Conservation (phyloP, 2,797 vertebrate species). For the Corythornis leucogaster region DNA sequence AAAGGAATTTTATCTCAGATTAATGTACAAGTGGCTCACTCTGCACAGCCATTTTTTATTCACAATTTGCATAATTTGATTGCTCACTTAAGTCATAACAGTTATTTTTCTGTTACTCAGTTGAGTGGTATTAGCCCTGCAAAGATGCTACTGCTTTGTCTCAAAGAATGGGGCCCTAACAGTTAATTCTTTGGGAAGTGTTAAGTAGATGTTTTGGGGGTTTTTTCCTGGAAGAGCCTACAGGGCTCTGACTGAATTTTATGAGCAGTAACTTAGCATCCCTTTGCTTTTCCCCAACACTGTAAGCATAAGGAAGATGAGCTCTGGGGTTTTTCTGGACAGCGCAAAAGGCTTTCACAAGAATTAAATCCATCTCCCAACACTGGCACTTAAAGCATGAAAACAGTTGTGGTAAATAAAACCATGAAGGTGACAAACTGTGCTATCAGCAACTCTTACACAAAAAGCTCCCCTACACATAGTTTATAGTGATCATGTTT, state of each 20-base stretch:
- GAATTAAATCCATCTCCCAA: neutral
- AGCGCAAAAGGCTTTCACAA: neutral
- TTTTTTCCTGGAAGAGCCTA: neutral
- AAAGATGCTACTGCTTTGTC: neutral
- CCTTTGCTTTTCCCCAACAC: neutral
- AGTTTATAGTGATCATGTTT: neutral
- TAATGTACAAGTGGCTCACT: neutral
- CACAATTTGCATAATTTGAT: neutral
- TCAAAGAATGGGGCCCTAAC: neutral
- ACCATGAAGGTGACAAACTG: neutral
- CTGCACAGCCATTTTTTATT: fast-evolving
- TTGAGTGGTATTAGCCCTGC: neutral
- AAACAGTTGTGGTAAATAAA: neutral
- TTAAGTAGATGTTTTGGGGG: neutral
- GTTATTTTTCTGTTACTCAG: neutral
- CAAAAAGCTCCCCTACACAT: neutral
- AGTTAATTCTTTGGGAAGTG: neutral
- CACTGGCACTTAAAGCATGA: neutral
- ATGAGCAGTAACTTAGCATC: neutral
- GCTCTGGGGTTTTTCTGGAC: neutral
- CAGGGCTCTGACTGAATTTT: neutral
- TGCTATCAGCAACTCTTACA: neutral
- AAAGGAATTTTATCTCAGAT: neutral
- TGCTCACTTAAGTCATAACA: neutral
- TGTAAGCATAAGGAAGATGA: neutral